Conservation (phyloP, 2,888 invertebrate species). For the Altica lythri region DNA sequence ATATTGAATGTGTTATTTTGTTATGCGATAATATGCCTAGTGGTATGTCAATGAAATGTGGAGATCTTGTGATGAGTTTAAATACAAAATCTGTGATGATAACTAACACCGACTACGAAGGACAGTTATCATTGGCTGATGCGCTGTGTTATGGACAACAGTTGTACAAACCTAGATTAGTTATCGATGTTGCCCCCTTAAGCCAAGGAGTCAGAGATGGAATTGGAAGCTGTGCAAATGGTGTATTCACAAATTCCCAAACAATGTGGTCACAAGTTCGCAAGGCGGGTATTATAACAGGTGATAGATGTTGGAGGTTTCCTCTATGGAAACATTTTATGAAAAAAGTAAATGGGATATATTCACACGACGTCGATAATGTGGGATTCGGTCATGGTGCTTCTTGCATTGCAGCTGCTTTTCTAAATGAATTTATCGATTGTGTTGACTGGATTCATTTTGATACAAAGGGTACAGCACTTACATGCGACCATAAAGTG, state of each 20-base stretch:
- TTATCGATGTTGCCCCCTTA: conserved; percentile 73
- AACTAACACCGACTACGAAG: conserved; percentile 65
- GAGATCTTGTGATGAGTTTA: conserved; percentile 57
- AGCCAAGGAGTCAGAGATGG: conserved; percentile 64
- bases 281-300: conserved; percentile 61
- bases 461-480: conserved; percentile 64
- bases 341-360: conserved; percentile 56
- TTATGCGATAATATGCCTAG: conserved; percentile 61
- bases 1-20: conserved; percentile 59
- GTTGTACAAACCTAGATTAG: conserved; percentile 62
- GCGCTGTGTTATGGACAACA: conserved; percentile 56
- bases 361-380: conserved; percentile 54
- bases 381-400: conserved; percentile 52
- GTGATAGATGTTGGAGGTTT: conserved; percentile 67
- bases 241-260: conserved; percentile 62
- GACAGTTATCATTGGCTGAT: conserved; percentile 53
- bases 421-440: conserved; percentile 61
- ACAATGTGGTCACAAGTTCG: conserved; percentile 60
- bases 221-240: conserved; percentile 61
- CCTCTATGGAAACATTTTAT: conserved; percentile 64
- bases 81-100: conserved; percentile 68
- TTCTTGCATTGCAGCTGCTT: conserved; percentile 55
- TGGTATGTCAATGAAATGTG: conserved; percentile 64
- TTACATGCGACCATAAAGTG: conserved; percentile 59
- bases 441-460: conserved; percentile 66